phyloP scores from a whole-genome alignment of 2,797 vertebrate genomes.

The Falco naumanni region DNA sequence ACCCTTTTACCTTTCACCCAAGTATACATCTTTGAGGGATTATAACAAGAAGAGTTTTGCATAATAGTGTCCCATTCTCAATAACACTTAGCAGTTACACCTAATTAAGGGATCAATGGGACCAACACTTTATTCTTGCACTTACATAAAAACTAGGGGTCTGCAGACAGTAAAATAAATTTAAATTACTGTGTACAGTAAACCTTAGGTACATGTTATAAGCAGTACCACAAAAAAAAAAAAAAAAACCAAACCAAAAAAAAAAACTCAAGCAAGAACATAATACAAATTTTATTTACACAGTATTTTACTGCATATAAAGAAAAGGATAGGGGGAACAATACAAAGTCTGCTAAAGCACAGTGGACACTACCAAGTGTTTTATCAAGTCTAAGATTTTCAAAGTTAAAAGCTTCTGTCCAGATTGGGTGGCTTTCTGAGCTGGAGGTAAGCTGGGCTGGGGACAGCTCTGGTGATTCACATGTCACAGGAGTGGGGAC shows the following conservation, averaged over 20 bases:
- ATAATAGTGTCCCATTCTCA: not conserved
- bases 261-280: not conserved
- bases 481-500: not conserved
- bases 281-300: not conserved
- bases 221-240: not conserved
- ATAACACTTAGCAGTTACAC: not conserved
- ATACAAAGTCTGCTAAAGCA: not conserved
- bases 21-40: not conserved
- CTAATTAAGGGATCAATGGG: slow-evolving; percentile 40
- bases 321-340: not conserved
- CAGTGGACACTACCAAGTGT: not conserved
- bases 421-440: not conserved
- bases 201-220: not conserved
- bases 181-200: not conserved
- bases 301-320: not conserved
- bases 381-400: not conserved
- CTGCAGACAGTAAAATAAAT: not conserved
- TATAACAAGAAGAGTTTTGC: not conserved
- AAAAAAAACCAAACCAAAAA: not conserved
- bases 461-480: not conserved
- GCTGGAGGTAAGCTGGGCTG: not conserved
- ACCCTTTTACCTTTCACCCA: not conserved
- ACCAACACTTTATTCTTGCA: slow-evolving; percentile 1
- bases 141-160: not conserved
- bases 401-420: not conserved